These are phyloP conservation scores for Hydrozoanthus gracilis DNA, from an alignment of 92 coral and sea anemone genomes.

Conservation along the genomic window DNA sequence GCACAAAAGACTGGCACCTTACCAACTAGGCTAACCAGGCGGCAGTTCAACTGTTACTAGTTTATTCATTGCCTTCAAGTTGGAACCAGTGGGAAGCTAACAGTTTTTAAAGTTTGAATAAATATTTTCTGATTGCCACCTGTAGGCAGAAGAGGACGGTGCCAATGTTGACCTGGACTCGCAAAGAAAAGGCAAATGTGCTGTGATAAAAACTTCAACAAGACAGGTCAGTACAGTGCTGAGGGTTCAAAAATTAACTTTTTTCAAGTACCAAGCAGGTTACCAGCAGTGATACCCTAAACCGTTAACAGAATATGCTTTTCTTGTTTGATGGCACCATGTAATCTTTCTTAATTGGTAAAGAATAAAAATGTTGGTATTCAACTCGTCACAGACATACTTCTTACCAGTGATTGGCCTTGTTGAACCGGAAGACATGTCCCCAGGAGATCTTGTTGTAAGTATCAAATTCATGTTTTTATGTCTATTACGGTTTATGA, in stretches of 20 bases:
- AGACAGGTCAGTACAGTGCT: constrained; percentile 81
- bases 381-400: constrained; percentile 76
- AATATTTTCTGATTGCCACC: background rate
- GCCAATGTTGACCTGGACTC: constrained; percentile 99
- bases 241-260: no score
- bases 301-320: no score
- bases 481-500: background rate
- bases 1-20: no score
- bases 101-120: background rate
- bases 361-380: background rate
- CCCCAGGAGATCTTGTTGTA: constrained; percentile 97
- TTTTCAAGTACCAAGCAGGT: no score
- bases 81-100: background rate
- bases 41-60: background rate
- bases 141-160: constrained; percentile 98
- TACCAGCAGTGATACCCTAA: no score
- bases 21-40: no score
- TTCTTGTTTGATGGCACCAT: no score
- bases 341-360: background rate
- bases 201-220: constrained; percentile 97
- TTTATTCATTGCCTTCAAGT: background rate
- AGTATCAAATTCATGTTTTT: constrained; percentile 30
- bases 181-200: constrained; percentile 99
- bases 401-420: constrained; percentile 97
- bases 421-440: constrained; percentile 96